Base-by-base conservation (phyloP, 2,888 invertebrate genomes). In the Troides aeacus region DNA sequence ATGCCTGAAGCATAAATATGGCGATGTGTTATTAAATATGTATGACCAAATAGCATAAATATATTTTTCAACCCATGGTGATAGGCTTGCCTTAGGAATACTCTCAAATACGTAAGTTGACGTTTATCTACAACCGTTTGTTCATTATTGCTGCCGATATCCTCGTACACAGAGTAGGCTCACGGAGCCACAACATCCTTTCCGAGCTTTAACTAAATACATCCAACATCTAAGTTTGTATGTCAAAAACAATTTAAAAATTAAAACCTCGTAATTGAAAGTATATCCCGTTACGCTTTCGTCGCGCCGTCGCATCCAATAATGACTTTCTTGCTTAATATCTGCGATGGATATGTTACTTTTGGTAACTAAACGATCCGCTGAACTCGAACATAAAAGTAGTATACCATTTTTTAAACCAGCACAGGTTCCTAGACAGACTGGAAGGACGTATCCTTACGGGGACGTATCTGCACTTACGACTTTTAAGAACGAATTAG, bases 401-500 rank as follows among this genome's bases (percentile, higher is more conserved):
- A 74, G 86, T 86, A 85, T 89, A 89, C 89, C 81, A 89, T 85
- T 88, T 89, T 30, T 81, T 74, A 80, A 87, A 80, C 84, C 82
- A 79, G 82, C 80, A 70, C 83, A 74, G 71, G 74, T 74, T 73
- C 71, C 76, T 76, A 68, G 70, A 71, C 69, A 57, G 59, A 66
- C 36, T 21, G 75, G 77, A 86, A 84, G 66, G 79, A 15, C 76
- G 62, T 81, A 84, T 86, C 82, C 83, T 82, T 77, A 71, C 58
- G 68, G 72, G 39, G 76, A 74, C 63, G 17, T 23, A 10, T 72
- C 71, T 64, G 15, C 5, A 79, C 79, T 62, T 88, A 84, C 15
- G 76, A 24, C 82, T 12, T 85, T 87, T 81, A 74, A 46, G 23
- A 58, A 12, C 68, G 71, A 50, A 64, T 18, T 12, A 2, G 62